These are phyloP conservation scores for Myotis brandtii DNA, from an alignment of 2,113 vertebrate genomes.

Conservation along the genomic window DNA sequence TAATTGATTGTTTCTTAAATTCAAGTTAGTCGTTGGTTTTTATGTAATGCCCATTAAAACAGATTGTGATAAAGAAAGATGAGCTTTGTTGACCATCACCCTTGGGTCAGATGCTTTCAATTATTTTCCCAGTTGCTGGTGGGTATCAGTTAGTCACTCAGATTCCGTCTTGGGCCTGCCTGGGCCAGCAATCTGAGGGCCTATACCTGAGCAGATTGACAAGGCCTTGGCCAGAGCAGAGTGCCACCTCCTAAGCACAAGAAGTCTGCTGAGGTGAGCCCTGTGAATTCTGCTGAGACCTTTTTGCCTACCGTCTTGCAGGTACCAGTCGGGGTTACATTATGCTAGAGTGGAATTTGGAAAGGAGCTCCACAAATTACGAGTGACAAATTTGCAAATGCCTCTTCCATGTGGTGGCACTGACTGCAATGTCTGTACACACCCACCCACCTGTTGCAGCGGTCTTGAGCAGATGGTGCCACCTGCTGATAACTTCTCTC, in stretches of 20 bases:
- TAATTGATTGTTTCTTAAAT: not conserved
- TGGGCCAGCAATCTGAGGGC: not conserved
- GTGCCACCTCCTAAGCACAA: too few relatives aligned
- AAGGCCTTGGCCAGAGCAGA: not conserved
- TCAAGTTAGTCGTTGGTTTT: not conserved
- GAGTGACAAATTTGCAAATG: not conserved
- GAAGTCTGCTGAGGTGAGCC: not conserved
- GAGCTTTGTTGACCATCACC: rapidly evolving
- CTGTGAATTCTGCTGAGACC: not conserved
- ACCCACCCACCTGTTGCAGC: not conserved
- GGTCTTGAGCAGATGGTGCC: not conserved
- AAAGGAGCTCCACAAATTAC: not conserved
- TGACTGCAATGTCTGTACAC: rapidly evolving
- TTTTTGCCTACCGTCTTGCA: not conserved
- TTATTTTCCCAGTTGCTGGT: not conserved
- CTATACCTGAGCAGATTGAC: not conserved
- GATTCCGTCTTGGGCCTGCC: not conserved
- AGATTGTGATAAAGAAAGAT: not conserved
- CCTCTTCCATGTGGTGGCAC: rapidly evolving
- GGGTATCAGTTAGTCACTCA: too few relatives aligned
- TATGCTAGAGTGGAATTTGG: not conserved
- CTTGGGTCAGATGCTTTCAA: not conserved
- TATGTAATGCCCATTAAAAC: too few relatives aligned
- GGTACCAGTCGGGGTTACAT: rapidly evolving
- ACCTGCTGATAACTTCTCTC: not conserved